phyloP scores from a whole-genome alignment of 2,888 invertebrate genomes.

The Eupithecia subfuscata region DNA sequence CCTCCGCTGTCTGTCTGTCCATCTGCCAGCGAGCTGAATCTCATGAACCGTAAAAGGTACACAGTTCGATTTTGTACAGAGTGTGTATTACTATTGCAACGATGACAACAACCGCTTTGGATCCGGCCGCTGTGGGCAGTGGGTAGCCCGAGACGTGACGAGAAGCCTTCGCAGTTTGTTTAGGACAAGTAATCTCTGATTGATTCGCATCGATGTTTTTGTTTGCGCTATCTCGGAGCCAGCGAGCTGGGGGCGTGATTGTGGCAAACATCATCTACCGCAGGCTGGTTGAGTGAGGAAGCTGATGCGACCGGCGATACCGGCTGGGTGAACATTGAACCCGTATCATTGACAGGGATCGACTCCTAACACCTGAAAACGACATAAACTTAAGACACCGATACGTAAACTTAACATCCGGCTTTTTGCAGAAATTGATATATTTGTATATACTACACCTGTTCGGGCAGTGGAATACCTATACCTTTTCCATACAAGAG shows the following conservation, averaged over 20 bases:
- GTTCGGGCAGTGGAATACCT: too few species aligned
- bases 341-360: background rate
- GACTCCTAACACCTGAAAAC: background rate
- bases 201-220: conserved; percentile 1
- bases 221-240: background rate
- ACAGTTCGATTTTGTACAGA: too few species aligned
- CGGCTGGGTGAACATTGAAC: background rate
- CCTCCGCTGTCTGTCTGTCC: too few species aligned
- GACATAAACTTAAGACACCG: background rate
- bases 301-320: background rate
- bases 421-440: too few species aligned
- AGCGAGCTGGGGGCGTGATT: background rate
- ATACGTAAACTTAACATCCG: too few species aligned
- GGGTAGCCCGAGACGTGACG: background rate
- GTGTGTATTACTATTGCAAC: background rate
- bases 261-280: background rate
- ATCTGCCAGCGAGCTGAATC: too few species aligned
- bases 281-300: background rate
- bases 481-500: too few species aligned
- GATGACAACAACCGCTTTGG: background rate
- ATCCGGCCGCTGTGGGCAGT: background rate
- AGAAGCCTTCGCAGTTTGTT: background rate
- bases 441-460: too few species aligned
- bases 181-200: background rate
- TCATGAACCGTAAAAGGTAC: too few species aligned